Evolutionary conservation across 1,140 invertebrate species (phyloP), one percentile per base, ranked within the genome.

Genomic region (Hyphantria cunea): DNA sequence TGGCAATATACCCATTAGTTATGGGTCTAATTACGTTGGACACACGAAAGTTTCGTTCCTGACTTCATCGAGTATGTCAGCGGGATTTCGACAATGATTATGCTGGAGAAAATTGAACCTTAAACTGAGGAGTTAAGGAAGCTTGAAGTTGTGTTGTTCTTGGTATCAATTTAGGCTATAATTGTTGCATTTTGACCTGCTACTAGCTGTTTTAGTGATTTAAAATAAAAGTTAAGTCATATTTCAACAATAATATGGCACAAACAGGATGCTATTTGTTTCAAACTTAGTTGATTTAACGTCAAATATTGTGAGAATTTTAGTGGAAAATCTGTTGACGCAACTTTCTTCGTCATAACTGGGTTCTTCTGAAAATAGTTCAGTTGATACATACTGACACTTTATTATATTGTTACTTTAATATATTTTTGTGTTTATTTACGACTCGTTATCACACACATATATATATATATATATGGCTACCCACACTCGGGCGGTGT

Each of bases 11-110:
- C 66, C 44, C 54, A 58, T 60, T 68, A 54, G 9, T 12, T 39
- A 68, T 50, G 59, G 79, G 2, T 76, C 79, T 42, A 48, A 15
- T 58, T 63, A 75, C 14, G 71, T 41, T 80, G 73, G 77, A 44
- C 56, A 52, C 51, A 42, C 34, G 54, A 67, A 64, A 62, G 65
- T 67, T 68, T 71, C 73, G 68, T 74, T 76, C 68, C 50, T 70
- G 70, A 66, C 68, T 76, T 73, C 75, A 75, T 68, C 74, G 63
- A 67, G 44, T 64, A 10, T 63, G 64, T 74, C 66, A 61, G 58
- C 53, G 62, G 44, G 45, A 67, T 68, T 54, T 59, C 17, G 33
- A 34, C 31, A 49, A 25, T 47, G 11, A 47, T 47, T 39, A 6
- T 44, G 33, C n/a, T 44, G 12, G n/a, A 25, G 49, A 3, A 71